Percentiles rank a stretch among this genome's conserved stretches.
Conservation (phyloP, 1,140 invertebrate species). For the Tetramorium simillimum region DNA sequence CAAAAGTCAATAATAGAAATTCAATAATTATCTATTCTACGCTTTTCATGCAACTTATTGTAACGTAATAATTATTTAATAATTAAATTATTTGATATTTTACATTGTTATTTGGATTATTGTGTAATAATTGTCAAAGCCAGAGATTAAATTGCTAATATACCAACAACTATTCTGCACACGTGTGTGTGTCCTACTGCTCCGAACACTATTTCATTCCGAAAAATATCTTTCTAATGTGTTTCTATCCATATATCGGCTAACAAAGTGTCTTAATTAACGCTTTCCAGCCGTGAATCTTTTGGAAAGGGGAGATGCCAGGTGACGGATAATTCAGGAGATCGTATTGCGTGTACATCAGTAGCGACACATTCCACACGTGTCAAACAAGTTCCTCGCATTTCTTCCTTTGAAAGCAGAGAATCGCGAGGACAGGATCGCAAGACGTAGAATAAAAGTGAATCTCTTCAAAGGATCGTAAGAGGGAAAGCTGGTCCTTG, state of each 20-base stretch:
- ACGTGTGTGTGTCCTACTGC: background rate
- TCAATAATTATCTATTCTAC: background rate
- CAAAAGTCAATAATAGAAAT: conserved; percentile 22
- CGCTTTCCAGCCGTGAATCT: background rate
- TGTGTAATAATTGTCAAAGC: conserved; percentile 1
- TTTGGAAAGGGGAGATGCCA: background rate
- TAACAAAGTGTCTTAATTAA: background rate
- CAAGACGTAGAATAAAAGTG: conserved; percentile 19
- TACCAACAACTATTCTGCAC: background rate
- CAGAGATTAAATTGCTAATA: background rate
- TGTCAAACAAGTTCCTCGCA: conserved; percentile 39
- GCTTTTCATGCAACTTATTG: background rate
- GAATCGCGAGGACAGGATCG: conserved; percentile 18
- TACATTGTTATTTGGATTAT: background rate
- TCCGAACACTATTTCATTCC: background rate
- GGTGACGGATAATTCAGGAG: background rate
- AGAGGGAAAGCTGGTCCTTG: background rate
- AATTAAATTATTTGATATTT: conserved; percentile 1
- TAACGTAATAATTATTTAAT: conserved; percentile 17
- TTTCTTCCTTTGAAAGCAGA: conserved; percentile 42
- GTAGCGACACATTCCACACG: conserved; percentile 28
- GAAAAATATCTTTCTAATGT: background rate
- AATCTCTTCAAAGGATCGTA: conserved; percentile 34
- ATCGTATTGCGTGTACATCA: conserved; percentile 23
- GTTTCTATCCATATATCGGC: too few species aligned